Percentiles rank a stretch among this genome's conserved stretches.
Conservation (phyloP, 1,140 invertebrate genomes). For the Brachionus koreanus region DNA sequence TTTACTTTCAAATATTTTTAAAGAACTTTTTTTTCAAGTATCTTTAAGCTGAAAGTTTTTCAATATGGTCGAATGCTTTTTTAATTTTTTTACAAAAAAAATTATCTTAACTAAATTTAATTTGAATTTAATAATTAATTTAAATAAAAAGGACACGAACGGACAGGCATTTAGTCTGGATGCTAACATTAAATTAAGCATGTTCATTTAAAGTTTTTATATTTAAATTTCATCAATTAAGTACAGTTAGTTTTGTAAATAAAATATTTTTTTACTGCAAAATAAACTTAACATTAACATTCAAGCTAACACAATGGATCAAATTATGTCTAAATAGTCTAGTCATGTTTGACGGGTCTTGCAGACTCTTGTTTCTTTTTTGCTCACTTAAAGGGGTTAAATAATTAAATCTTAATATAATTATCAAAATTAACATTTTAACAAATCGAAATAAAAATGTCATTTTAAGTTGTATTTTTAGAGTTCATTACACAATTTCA, state of each 20-base stretch:
- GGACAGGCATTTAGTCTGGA: too few relatives aligned
- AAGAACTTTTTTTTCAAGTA: too few relatives aligned
- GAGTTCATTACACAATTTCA: conserved; percentile 31
- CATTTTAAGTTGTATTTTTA: neutral
- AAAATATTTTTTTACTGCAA: neutral
- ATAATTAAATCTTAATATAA: conserved; percentile 5
- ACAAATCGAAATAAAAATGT: conserved; percentile 13
- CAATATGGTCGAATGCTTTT: too few relatives aligned
- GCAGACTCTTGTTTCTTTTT: neutral
- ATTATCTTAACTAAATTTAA: too few relatives aligned
- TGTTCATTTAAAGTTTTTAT: too few relatives aligned
- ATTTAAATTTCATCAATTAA: too few relatives aligned
- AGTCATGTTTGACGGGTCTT: neutral
- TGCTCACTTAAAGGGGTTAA: neutral
- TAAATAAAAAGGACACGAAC: too few relatives aligned
- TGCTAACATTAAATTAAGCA: too few relatives aligned
- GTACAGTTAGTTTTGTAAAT: neutral
- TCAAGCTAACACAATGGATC: neutral
- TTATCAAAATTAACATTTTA: conserved; percentile 11
- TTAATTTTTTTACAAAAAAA: too few relatives aligned
- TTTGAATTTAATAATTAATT: too few relatives aligned
- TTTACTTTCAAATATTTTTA: too few relatives aligned
- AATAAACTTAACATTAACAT: neutral
- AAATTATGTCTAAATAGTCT: neutral
- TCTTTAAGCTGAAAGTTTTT: too few relatives aligned